Evolutionary conservation across 2,113 vertebrate species (phyloP), one percentile per base, ranked within the genome.

Genomic region (Scartelaos histophorus): DNA sequence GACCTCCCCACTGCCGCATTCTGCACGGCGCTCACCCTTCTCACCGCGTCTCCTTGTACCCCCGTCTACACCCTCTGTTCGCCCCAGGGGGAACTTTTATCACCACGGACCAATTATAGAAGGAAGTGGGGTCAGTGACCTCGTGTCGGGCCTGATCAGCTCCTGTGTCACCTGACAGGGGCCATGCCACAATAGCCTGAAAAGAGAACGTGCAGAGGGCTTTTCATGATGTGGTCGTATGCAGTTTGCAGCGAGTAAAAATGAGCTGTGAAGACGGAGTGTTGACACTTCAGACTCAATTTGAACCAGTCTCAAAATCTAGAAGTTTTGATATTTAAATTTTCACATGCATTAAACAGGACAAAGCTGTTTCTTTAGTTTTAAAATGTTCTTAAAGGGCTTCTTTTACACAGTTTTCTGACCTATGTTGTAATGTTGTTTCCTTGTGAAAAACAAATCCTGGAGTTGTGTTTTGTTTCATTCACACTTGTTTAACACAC

Each of bases 121-220:
- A 84, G 89, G 85, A 91, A 89, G 89, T 81, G 84, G 83, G 90
- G 86, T 92, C 84, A 38, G 74, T 90, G 88, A 88, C 89, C 90
- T 57, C 70, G 76, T 87, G 90, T 91, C 90, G 89, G 78, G 78
- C 87, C 81, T 85, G 85, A 89, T 91, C 80, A 88, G 88, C 88
- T 89, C 80, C 83, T 1, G 83, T 86, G 82, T 89, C 82, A 91
- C 88, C 82, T 88, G 84, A 92, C 81, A 64, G 85, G 76, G 88
- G 70, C 79, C 88, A 87, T 82, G 79, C 85, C 86, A 82, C 83
- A 78, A 34, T 69, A 22, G 66, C 45, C 43, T 38, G 5, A 22
- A 62, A 12, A 16, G 54, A 7, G 22, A 60, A 49, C 4, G 74
- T n/a, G 73, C 61, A 24, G n/a, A 24, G 43, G 45, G 17, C 0